These are phyloP conservation scores for Drepanosiphum platanoidis DNA, from an alignment of 2,888 invertebrate genomes.

Conservation along the genomic window DNA sequence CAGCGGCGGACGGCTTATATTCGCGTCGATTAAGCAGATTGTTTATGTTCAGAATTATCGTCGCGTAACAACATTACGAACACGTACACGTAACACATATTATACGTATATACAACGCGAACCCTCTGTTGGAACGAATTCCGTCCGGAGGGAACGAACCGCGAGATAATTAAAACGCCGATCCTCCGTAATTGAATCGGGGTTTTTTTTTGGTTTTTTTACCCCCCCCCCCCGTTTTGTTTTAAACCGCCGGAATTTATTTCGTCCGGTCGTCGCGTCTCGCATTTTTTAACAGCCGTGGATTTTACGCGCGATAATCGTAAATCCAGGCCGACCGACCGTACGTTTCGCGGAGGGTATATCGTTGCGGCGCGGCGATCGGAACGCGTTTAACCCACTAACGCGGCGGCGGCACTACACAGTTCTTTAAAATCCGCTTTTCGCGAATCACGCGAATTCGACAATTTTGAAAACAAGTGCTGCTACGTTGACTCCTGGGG, in stretches of 20 bases:
- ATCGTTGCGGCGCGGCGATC: background rate
- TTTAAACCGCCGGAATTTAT: background rate
- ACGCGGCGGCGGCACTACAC: background rate
- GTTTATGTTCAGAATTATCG: background rate
- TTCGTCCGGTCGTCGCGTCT: background rate
- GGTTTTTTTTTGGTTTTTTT: background rate
- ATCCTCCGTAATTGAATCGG: slow-evolving; percentile 11
- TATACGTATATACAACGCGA: no score
- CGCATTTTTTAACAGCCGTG: background rate
- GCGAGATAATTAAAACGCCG: background rate
- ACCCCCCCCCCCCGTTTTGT: background rate
- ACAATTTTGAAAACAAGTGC: no score
- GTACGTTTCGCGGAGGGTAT: background rate
- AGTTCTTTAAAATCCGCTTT: background rate
- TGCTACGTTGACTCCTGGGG: no score
- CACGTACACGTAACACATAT: no score
- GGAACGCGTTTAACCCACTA: background rate
- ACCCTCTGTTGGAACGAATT: background rate
- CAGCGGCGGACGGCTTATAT: no score
- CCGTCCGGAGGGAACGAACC: background rate
- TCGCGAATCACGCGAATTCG: background rate
- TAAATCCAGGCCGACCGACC: background rate
- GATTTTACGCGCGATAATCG: background rate
- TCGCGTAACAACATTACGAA: background rate
- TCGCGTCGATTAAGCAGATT: background rate